Evolutionary conservation across 1,140 invertebrate species (phyloP), one percentile per base, ranked within the genome.

Genomic region (Eurosta solidaginis): DNA sequence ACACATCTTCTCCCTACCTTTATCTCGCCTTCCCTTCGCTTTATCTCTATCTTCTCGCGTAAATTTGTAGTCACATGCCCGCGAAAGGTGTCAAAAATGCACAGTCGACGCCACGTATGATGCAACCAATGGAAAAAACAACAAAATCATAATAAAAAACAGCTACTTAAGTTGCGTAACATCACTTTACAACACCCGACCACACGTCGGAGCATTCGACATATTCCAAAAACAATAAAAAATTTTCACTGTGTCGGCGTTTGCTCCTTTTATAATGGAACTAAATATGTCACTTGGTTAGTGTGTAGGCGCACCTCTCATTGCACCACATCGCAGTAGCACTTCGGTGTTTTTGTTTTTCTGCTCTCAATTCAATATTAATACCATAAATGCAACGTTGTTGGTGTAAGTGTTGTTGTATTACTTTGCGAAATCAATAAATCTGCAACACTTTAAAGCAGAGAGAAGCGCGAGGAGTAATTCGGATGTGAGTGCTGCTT

Each of bases 201-300:
- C 14, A 2, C 0, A 2, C 59, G 20, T 2, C 33, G 33, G 10
- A 68, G n/a, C 33, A 4, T 22, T 52, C 20, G 49, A 22, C 27
- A 54, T 20, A 9, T 54, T n/a, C n/a, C n/a, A n/a, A n/a, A 54
- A 25, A 27, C 27, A 54, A 54, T 12, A 12, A 54, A 25, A 25
- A 10, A 54, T 54, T 54, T 10, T 20, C 22, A 12, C 27, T 27
- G 33, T 6, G 17, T 29, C 22, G 36, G 33, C 33, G 17, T 36
- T 40, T 33, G 25, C 54, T 59, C 27, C 27, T 59, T 25, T 33
- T 59, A 29, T 33, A 68, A 29, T 40, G 33, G 20, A 68, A 68
- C 40, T 36, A 68, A 68, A n/a, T n/a, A n/a, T n/a, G 59, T n/a
- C 59, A 68, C 33, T 68, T 68, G 59, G 59, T 68, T 68, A 68